Evolutionary conservation across 2,888 invertebrate genomes (phyloP), one percentile per base, ranked within the genome.

Genomic region (Acronicta psi): DNA sequence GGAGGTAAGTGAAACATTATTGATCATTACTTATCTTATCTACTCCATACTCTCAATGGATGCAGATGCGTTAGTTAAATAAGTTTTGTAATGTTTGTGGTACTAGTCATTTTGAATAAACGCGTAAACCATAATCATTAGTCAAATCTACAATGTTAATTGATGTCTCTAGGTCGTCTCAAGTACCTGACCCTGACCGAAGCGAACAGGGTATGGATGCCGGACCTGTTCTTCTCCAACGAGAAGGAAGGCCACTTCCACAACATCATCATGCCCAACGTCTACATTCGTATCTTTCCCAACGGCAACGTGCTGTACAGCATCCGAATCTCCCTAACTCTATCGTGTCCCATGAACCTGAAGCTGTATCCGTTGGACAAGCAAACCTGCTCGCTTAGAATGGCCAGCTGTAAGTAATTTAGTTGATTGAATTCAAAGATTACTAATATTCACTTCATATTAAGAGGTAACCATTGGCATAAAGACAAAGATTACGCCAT

Each of bases 231-330:
- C 95, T 99, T 99, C 94, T 97, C 98, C 57, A 99, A 99, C 87
- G 99, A 99, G 94, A 99, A 99, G 91, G 98, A 98, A 87, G 99
- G 99, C 53, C 99, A 99, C 89, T 98, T 99, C 89, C 99, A 99
- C 95, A 98, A 98, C 90, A 99, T 99, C 92, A 98, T 99, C 90
- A 98, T 98, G 98, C 98, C 99, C 66, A 99, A 99, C 91, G 98
- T 99, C 75, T 98, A 99, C 95, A 98, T 99, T 88, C 95, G 99
- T 77, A 99, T 99, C 88, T 98, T 98, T 92, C 98, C 98, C 60
- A 97, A 98, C 82, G 99, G 99, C 73, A 97, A 97, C 75, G 98
- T 99, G 79, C 96, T 99, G 70, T 99, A 99, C 95, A 99, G 99
- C 94, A 98, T 99, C 95, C 98, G 99, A 90, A 97, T 99, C 91